A percentile compares a stretch with the other conserved stretches of the same genome.
phyloP scores from a whole-genome alignment of 53 echinoderm and acorn worm genomes.

The Luidia sarsii region DNA sequence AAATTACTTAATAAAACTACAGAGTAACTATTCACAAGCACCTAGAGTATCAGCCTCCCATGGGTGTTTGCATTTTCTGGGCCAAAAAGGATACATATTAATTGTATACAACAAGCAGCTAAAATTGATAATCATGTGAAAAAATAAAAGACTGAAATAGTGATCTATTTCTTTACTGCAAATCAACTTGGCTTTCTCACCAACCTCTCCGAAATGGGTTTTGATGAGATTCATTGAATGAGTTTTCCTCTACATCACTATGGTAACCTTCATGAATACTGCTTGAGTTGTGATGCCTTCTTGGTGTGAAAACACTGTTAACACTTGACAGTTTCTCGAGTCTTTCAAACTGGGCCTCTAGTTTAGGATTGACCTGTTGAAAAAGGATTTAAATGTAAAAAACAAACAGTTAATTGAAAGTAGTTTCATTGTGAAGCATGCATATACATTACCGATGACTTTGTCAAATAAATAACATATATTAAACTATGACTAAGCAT shows the following conservation, averaged over 20 bases:
- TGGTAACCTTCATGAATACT: slow-evolving; percentile 71
- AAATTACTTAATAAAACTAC: not conserved
- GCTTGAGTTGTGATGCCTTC: not conserved
- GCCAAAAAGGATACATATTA: no score
- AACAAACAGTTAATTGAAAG: not conserved
- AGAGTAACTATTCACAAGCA: not conserved
- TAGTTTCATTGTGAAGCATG: not conserved
- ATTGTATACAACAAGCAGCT: no score
- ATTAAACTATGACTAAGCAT: no score
- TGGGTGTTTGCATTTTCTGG: not conserved
- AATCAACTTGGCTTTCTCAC: not conserved
- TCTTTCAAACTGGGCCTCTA: slow-evolving; percentile 52
- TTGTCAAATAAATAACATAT: no score
- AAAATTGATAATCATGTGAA: no score
- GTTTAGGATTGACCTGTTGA: slow-evolving; percentile 44
- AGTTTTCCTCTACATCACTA: slow-evolving; percentile 51
- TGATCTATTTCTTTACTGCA: no score
- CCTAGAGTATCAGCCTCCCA: not conserved
- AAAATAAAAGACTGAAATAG: no score
- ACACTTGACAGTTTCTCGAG: slow-evolving; percentile 11
- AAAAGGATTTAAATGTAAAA: not conserved
- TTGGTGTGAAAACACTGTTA: not conserved
- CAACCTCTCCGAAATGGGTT: slow-evolving; percentile 31
- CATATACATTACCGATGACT: no score
- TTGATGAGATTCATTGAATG: not conserved